Percentiles rank a stretch among this genome's conserved stretches.
Conservation (phyloP, 2,888 invertebrate species). For the Fragum whitleyi region DNA sequence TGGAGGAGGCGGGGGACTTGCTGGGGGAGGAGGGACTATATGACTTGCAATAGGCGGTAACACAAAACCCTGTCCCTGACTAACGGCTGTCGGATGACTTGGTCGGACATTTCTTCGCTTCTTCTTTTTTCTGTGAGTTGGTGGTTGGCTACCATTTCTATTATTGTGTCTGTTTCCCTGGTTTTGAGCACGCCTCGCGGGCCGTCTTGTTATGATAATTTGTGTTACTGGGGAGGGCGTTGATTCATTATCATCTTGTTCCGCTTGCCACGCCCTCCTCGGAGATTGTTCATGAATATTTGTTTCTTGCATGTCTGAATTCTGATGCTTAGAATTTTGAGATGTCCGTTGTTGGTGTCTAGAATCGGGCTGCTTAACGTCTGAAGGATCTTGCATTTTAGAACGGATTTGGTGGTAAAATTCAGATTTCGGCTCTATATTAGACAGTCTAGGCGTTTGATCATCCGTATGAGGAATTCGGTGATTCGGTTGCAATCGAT, state of each 20-base stretch:
- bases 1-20: conserved; percentile 18
- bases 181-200: not conserved
- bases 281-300: not conserved
- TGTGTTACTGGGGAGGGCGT: too few species aligned
- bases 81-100: not conserved
- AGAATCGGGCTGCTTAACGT: not conserved
- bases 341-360: not conserved
- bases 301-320: not conserved
- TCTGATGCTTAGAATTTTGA: not conserved
- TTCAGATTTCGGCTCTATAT: not conserved
- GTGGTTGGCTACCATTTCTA: not conserved
- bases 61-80: conserved; percentile 5
- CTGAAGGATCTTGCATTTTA: not conserved
- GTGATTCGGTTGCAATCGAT: not conserved
- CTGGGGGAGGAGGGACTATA: conserved; percentile 4
- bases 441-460: not conserved
- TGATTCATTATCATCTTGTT: not conserved
- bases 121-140: conserved; percentile 7
- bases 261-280: not conserved
- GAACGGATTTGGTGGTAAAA: not conserved
- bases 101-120: not conserved
- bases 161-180: not conserved
- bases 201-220: too few species aligned
- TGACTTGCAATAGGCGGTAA: conserved; percentile 3
- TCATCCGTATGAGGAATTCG: not conserved